These are phyloP conservation scores for Steinernema carpocapsae DNA, from an alignment of 2,888 invertebrate genomes.

Conservation along the genomic window DNA sequence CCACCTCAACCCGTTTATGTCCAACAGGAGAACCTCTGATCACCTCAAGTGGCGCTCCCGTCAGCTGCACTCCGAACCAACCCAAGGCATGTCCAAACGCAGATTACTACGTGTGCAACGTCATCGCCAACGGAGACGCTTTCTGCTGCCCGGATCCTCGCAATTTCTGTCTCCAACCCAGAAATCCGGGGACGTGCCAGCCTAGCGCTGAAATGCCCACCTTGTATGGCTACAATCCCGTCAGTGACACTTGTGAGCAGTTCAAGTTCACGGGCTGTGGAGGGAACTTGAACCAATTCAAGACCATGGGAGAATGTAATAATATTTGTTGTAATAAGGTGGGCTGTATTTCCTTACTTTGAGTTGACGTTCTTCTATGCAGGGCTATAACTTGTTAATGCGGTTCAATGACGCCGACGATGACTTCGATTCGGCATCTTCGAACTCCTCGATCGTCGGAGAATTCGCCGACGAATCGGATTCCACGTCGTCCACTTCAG, in stretches of 20 bases:
- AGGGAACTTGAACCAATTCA: constrained; percentile 49
- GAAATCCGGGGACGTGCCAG: constrained; percentile 36
- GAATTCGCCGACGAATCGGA: not conserved
- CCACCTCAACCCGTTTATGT: constrained; percentile 16
- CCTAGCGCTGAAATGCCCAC: constrained; percentile 21
- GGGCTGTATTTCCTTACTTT: not conserved
- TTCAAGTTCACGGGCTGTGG: constrained; percentile 43
- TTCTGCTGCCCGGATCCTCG: constrained; percentile 38
- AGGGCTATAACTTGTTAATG: constrained; percentile 8
- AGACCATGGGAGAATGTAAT: constrained; percentile 39
- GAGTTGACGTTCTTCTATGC: not conserved
- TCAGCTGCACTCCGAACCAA: constrained; percentile 29
- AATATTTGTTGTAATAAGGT: constrained; percentile 43
- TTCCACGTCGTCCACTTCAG: not conserved
- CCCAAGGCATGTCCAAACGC: constrained; percentile 1
- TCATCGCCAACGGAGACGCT: constrained; percentile 32
- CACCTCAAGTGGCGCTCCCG: constrained; percentile 28
- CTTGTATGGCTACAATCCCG: constrained; percentile 41
- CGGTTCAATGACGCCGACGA: constrained; percentile 4
- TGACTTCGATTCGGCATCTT: not conserved
- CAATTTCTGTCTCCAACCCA: constrained; percentile 37
- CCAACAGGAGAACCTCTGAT: constrained; percentile 30
- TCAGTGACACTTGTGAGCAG: constrained; percentile 36
- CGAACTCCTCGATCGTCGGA: not conserved
- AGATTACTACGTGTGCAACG: constrained; percentile 31